Evolutionary conservation across 2,888 invertebrate genomes (phyloP), one percentile per base, ranked within the genome.

Genomic region (Epinotia bilunana): DNA sequence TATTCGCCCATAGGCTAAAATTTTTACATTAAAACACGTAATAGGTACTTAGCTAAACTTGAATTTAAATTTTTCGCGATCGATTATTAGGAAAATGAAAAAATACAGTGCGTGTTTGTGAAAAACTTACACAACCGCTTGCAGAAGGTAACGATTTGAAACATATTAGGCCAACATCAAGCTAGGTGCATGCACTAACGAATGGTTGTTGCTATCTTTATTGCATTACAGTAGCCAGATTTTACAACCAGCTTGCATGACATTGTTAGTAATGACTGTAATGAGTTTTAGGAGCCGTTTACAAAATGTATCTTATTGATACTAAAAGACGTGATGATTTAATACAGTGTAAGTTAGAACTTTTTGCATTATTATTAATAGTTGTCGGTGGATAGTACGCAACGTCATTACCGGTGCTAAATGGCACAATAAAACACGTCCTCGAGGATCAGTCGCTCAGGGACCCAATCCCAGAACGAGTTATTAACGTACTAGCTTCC

Each of bases 331-430:
- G 12, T 67, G 55, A 55, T 58, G 43, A 69, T 69, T 69, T 69
- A 69, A 23, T 46, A n/a, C 13, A 33, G 46, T 60, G 12, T 28
- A 18, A 69, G 60, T 68, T 62, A 6, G 13, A 68, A 68, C 43
- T 55, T 63, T 73, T 23, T 63, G 18, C 63, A 18, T 23, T n/a
- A 73, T 67, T 73, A 73, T 73, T 73, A 69, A 73, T 73, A 73
- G 73, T 57, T 62, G 62, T 62, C 62, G 57, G 73, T 55, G 61
- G 62, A 68, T 68, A 69, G 55, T 43, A 73, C 55, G 55, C 53
- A 39, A 18, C 62, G 73, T 63, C 61, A 73, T 68, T 69, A 73
- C 61, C 23, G 43, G 43, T 55, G 61, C 68, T 73, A 73, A 73
- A 73, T 68, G 68, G 28, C n/a, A 73, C 65, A 60, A 73, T 73